phyloP scores from a whole-genome alignment of 2,797 vertebrate species.

The Ctenosaura bakeri region DNA sequence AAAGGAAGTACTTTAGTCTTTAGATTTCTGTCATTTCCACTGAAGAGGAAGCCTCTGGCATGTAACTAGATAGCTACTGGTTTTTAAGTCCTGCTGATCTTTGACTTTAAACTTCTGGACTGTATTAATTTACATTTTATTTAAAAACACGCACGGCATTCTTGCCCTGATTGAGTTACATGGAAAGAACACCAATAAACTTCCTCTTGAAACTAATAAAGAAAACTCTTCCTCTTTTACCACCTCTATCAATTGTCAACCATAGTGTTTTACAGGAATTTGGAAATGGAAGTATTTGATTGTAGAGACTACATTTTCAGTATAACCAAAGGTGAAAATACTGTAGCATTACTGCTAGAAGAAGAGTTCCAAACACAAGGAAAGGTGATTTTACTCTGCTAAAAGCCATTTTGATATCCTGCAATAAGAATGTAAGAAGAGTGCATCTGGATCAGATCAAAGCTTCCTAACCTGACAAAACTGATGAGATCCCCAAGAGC shows the following conservation, averaged over 20 bases:
- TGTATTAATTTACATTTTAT: conserved; percentile 78
- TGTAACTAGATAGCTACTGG: conserved; percentile 76
- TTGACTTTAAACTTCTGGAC: conserved; percentile 76
- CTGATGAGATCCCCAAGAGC: no score
- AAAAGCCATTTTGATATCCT: neutral
- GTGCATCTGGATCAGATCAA: neutral
- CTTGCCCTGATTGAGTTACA: conserved; percentile 77
- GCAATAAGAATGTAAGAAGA: neutral
- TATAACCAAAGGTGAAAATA: neutral
- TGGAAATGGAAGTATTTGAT: conserved; percentile 64
- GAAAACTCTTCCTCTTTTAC: conserved; percentile 82
- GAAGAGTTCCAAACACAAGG: neutral
- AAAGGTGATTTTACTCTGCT: neutral
- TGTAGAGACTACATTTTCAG: conserved; percentile 19
- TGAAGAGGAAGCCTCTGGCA: conserved; percentile 73
- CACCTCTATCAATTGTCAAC: conserved; percentile 81
- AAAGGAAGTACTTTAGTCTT: conserved; percentile 69
- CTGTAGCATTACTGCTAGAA: neutral
- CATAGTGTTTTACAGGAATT: conserved; percentile 64
- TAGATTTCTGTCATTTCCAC: conserved; percentile 71
- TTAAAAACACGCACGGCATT: conserved; percentile 68
- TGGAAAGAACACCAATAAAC: conserved; percentile 72
- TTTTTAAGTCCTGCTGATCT: conserved; percentile 74
- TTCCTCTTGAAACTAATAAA: conserved; percentile 82
- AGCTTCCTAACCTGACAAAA: neutral